Conservation (phyloP, 2,113 vertebrate genomes). For the Alligator sinensis region DNA sequence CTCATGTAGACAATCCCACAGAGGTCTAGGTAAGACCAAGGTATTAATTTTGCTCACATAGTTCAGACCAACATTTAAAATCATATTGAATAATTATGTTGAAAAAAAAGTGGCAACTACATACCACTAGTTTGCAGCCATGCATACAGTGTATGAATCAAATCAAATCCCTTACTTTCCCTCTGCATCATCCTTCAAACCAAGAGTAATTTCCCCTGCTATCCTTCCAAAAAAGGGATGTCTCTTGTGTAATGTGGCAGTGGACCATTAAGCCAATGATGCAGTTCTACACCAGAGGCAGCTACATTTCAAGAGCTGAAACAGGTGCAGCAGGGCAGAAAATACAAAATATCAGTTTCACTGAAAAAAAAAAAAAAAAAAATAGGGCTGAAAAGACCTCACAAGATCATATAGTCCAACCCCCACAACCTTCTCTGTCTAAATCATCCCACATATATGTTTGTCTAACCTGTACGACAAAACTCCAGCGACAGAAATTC, state of each 20-base stretch:
- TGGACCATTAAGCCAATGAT: neutral
- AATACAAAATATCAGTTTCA: neutral
- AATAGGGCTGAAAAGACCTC: too few species aligned
- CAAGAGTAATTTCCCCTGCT: constrained; percentile 55
- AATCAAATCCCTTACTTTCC: constrained; percentile 35
- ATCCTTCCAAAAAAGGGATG: constrained; percentile 47
- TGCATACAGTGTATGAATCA: neutral
- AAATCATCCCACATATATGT: neutral
- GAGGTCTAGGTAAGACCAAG: neutral
- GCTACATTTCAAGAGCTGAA: neutral
- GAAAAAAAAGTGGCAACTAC: constrained; percentile 60
- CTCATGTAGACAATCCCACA: neutral
- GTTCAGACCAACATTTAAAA: constrained; percentile 59
- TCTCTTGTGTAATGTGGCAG: neutral
- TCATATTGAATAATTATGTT: constrained; percentile 55
- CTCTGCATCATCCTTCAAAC: neutral
- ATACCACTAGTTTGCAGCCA: constrained; percentile 46
- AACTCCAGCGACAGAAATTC: too few species aligned
- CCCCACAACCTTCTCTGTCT: constrained; percentile 15
- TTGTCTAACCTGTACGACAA: too few species aligned
- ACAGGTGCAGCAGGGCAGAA: neutral
- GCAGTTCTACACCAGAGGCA: neutral
- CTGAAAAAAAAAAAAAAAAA: too few species aligned
- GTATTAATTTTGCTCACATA: constrained; percentile 49
- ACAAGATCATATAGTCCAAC: neutral